Base-by-base conservation (phyloP, 1,140 invertebrate species). In the Nylanderia fulva region DNA sequence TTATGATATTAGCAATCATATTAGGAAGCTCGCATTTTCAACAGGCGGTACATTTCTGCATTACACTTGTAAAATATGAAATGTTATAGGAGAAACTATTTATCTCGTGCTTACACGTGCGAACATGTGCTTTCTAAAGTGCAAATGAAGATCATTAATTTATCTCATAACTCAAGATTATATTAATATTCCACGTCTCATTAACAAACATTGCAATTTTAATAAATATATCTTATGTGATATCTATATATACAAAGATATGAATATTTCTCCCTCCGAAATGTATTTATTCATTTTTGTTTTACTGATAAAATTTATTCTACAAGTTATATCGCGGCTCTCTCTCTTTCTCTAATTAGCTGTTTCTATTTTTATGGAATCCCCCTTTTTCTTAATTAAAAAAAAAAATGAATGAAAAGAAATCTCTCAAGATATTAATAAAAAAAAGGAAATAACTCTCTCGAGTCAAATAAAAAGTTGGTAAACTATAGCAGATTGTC, bases 1-100 rank as follows among this genome's bases (percentile, higher is more conserved):
- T n/a, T n/a, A n/a, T 61, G 61, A 68, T 39, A 29, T 68, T n/a
- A 42, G n/a, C 63, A 68, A 42, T 79, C 29, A 39, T 18, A 11
- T 21, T 42, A 6, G 42, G 21, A 33, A 52, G 5, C 39, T 29
- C 24, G 33, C 13, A 11, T 64, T 48, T 76, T 63, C n/a, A n/a
- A n/a, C n/a, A n/a, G 52, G 21, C 27, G 42, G n/a, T 27, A 45
- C 9, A 64, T 63, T 79, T 54, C 52, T 36, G 29, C 58, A 13
- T 36, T n/a, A 15, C 11, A n/a, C 9, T 39, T 42, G n/a, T 24
- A 52, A 15, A 68, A 29, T 13, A 64, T 18, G 9, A 42, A 68
- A 39, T 18, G 5, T 15, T 27, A n/a, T n/a, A 6, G 39, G 39
- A 54, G 15, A 60, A 24, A 60, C 18, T 63, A 27, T 42, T 21